phyloP scores from a whole-genome alignment of 2,113 vertebrate genomes.

The Spermophilus dauricus region DNA sequence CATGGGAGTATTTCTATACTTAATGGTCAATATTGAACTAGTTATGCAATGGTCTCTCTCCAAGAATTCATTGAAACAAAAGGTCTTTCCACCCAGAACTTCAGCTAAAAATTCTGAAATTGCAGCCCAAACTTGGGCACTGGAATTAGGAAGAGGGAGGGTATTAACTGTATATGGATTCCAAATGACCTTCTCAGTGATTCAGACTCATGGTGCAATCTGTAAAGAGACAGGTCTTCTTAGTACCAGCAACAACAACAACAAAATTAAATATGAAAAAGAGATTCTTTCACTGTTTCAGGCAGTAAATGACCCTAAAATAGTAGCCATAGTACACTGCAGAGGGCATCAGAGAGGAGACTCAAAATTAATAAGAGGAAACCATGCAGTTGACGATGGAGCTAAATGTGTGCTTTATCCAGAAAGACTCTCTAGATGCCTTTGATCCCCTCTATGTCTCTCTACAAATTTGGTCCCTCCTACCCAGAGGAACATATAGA shows the following conservation, averaged over 20 bases:
- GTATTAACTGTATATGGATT: background rate
- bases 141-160: background rate
- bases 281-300: background rate
- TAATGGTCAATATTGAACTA: background rate
- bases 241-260: background rate
- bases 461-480: background rate
- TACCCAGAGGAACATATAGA: background rate
- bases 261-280: background rate
- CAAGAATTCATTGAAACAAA: background rate
- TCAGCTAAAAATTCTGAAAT: background rate
- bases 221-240: background rate
- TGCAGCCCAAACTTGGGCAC: background rate
- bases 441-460: background rate
- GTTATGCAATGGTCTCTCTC: background rate
- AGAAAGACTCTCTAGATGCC: background rate
- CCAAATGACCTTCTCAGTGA: background rate
- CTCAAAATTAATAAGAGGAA: background rate
- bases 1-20: background rate
- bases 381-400: background rate
- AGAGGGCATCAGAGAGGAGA: background rate
- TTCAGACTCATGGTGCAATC: background rate
- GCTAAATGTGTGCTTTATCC: background rate
- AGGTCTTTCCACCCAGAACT: background rate
- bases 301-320: background rate
- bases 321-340: background rate